A percentile compares a stretch with the other conserved stretches of the same genome.
Evolutionary conservation across 2,113 vertebrate species (phyloP).

Genomic region (Cichladusa arquata): DNA sequence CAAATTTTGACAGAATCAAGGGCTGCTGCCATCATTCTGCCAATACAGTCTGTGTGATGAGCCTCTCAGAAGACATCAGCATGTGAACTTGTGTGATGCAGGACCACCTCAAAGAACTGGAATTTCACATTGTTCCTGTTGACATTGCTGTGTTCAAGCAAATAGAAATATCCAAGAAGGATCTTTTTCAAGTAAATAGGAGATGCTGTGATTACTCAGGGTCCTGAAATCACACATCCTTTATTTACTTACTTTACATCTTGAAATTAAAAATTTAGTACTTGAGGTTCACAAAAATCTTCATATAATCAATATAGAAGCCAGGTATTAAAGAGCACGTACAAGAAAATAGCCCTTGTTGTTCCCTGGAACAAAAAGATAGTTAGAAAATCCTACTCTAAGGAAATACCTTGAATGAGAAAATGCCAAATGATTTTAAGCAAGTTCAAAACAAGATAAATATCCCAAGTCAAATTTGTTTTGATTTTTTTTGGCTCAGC

Average conservation of each 20-base stretch:
- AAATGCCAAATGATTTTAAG: not conserved
- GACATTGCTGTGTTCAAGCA: not conserved
- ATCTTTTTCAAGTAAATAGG: not conserved
- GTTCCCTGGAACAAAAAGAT: not conserved
- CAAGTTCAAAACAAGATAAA: not conserved
- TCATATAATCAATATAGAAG: not conserved
- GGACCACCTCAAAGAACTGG: not conserved
- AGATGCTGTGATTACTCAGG: not conserved
- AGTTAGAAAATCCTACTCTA: not conserved
- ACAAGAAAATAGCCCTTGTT: not conserved
- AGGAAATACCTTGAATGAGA: not conserved
- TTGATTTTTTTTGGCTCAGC: not conserved
- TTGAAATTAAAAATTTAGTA: not conserved
- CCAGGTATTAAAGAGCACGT: not conserved
- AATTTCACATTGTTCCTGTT: not conserved
- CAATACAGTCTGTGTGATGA: not conserved
- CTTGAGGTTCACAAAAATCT: not conserved
- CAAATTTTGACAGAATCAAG: not conserved
- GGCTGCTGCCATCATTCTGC: conserved; percentile 5
- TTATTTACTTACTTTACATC: not conserved
- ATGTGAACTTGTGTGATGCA: not conserved
- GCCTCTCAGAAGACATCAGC: not conserved
- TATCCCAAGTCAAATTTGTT: not conserved
- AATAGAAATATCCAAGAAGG: not conserved
- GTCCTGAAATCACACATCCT: not conserved